Evolutionary conservation across 2,888 invertebrate genomes (phyloP).

Genomic region (Orthonevra nobilis): DNA sequence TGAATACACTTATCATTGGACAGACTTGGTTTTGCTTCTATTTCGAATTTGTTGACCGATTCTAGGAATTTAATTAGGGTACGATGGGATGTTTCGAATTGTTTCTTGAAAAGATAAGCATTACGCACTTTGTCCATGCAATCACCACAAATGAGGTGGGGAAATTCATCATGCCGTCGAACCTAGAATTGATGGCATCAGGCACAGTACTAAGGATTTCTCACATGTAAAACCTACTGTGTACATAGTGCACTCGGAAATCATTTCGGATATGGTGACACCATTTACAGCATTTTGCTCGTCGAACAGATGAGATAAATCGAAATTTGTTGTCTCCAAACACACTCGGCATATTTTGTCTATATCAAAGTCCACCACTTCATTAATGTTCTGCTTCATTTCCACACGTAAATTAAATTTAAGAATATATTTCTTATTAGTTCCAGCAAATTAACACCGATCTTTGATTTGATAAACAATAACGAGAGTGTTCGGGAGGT

Average conservation of each 20-base stretch:
- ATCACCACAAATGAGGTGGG: slow-evolving; percentile 77
- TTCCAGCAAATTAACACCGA: too few species aligned
- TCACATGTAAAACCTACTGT: slow-evolving; percentile 50
- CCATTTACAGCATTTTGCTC: slow-evolving; percentile 73
- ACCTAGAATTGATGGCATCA: slow-evolving; percentile 73
- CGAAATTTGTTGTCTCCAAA: slow-evolving; percentile 73
- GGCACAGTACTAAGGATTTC: neutral
- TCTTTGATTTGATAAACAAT: too few species aligned
- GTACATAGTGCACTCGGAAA: slow-evolving; percentile 76
- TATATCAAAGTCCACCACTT: slow-evolving; percentile 71
- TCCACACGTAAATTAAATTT: too few species aligned
- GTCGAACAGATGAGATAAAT: slow-evolving; percentile 75
- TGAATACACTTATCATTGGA: slow-evolving; percentile 73
- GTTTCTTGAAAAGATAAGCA: slow-evolving; percentile 77
- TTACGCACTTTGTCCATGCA: slow-evolving; percentile 76
- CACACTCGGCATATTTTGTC: slow-evolving; percentile 78
- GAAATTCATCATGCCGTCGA: slow-evolving; percentile 79
- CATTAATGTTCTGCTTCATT: too few species aligned
- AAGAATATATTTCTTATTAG: too few species aligned
- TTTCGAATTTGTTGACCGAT: slow-evolving; percentile 15
- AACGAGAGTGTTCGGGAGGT: too few species aligned
- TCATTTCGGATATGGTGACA: slow-evolving; percentile 75
- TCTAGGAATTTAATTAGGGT: slow-evolving; percentile 74
- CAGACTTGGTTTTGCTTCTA: slow-evolving; percentile 45
- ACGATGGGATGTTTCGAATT: slow-evolving; percentile 77